Evolutionary conservation across 2,797 vertebrate genomes (phyloP).

Genomic region (Octomys mimax): DNA sequence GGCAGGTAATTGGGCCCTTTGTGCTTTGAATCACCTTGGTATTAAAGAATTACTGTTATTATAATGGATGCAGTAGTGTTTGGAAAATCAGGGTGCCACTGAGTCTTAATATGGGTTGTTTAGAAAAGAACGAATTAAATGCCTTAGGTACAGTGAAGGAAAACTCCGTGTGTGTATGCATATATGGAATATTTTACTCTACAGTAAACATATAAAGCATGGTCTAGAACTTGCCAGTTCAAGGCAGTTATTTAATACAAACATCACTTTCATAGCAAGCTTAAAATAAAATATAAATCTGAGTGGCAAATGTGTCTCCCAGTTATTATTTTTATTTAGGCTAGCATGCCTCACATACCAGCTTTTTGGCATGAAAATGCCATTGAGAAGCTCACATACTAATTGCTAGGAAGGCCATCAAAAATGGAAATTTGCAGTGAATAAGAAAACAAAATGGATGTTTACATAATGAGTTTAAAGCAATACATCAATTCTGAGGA

Average conservation of each 20-base stretch:
- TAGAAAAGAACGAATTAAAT: constrained; percentile 45
- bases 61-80: constrained; percentile 7
- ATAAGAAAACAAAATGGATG: constrained; percentile 1
- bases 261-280: background rate
- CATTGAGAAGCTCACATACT: constrained; percentile 12
- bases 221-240: background rate
- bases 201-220: background rate
- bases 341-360: background rate
- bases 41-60: constrained; percentile 46
- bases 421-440: constrained; percentile 54
- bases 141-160: background rate
- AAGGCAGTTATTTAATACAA: constrained; percentile 10
- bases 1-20: constrained; percentile 67
- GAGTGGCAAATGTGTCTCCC: background rate
- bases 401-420: constrained; percentile 7
- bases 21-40: constrained; percentile 60
- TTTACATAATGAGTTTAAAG: background rate
- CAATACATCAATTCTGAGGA: background rate
- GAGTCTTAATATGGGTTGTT: background rate
- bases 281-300: background rate
- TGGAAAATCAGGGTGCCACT: background rate
- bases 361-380: background rate
- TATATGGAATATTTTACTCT: background rate
- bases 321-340: constrained; percentile 35
- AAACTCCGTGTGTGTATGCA: background rate